Base-by-base conservation (phyloP, 2,797 vertebrate species). In the Hozukius guyotensis region DNA sequence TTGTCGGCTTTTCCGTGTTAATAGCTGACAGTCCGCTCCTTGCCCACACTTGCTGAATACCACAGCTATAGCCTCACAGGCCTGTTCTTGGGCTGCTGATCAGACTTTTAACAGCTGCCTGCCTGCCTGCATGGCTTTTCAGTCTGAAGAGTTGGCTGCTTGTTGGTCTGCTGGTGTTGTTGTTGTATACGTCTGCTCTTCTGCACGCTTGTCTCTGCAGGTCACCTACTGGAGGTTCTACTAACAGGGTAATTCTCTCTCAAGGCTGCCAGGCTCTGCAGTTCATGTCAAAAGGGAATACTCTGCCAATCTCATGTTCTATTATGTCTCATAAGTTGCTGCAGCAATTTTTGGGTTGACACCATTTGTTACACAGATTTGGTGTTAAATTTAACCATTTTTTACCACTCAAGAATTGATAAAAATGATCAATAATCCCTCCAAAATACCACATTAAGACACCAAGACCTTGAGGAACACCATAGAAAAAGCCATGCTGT, bases 1-100 rank as follows among this genome's bases (percentile, higher is more conserved):
- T n/a, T 2, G 1, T 8, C 57, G 29, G 25, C 60, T 27, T 42
- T 56, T 74, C 14, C 9, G 1, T 8, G 34, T 82, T 83, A 77
- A 59, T 52, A 78, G 83, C 85, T 83, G 86, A 56, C 85, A 38
- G 78, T 69, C 61, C 16, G 29, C 68, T 66, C 77, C 73, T 62
- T 92, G 92, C 74, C 91, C 87, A 85, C 91, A 92, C 92, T 90
- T 89, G 92, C 86, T 72, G 86, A 90, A 93, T 90, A 90, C 92
- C 92, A 22, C 68, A 87, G 86, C 83, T 63, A 0, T 25, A n/a
- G 63, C 78, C 83, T 87, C 77, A 63, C 81, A 80, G 75, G 80
- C 72, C 72, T 70, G 84, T 53, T 87, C 34, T 55, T 75, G 46
- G 72, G 71, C 46, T 83, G 79, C 81, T 18, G 71, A 70, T 86